phyloP scores from a whole-genome alignment of 2,113 vertebrate genomes.

The Echinops telfairi region DNA sequence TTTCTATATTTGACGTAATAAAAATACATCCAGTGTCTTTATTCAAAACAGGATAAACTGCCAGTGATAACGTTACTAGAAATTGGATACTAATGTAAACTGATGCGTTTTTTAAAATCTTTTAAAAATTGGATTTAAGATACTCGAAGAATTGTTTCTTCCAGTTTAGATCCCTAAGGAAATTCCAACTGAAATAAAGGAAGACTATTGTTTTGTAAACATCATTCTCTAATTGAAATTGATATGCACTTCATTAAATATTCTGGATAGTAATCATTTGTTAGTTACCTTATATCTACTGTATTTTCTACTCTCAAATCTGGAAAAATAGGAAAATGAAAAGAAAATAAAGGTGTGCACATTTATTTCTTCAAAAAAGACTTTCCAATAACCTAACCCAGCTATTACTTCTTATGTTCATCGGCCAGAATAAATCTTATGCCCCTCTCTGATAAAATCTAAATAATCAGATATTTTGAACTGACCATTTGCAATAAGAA shows the following conservation, averaged over 20 bases:
- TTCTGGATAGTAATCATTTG: neutral
- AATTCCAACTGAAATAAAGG: neutral
- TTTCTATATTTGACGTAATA: constrained; percentile 38
- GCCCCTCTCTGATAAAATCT: neutral
- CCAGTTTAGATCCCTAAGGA: constrained; percentile 11
- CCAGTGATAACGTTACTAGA: constrained; percentile 20
- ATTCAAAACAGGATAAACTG: constrained; percentile 1
- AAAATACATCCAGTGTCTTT: constrained; percentile 24
- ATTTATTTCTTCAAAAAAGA: neutral
- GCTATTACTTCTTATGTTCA: neutral
- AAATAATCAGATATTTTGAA: neutral
- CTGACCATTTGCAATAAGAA: neutral
- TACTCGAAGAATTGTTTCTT: constrained; percentile 5
- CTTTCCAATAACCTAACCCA: neutral
- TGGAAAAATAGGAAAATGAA: neutral
- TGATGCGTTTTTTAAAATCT: neutral
- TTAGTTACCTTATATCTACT: too few species aligned
- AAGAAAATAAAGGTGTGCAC: neutral
- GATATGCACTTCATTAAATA: neutral
- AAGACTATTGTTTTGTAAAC: neutral
- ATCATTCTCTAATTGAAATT: constrained; percentile 22
- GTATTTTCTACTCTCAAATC: too few species aligned
- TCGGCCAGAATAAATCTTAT: neutral
- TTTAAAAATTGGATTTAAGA: constrained; percentile 13
- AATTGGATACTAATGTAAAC: neutral